These are phyloP conservation scores for Leucoraja ocellata DNA, from an alignment of 2,797 vertebrate genomes.

Conservation along the genomic window DNA sequence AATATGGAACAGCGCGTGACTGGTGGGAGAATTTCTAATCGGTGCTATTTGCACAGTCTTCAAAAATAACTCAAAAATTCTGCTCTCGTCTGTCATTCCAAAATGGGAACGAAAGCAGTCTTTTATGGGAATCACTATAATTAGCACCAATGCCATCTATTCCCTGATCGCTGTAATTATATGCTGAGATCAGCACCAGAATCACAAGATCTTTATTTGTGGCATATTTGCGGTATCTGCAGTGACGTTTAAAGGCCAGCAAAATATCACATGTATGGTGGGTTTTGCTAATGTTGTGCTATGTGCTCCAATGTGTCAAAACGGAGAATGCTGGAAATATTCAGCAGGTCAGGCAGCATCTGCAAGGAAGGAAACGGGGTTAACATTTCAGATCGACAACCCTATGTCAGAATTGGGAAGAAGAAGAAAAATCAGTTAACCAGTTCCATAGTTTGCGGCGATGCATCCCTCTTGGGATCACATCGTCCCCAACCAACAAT, in stretches of 20 bases:
- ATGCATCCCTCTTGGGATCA: too few species aligned
- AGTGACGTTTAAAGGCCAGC: not conserved
- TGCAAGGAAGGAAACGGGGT: too few species aligned
- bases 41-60: not conserved
- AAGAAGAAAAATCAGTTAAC: too few species aligned
- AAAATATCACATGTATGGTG: not conserved
- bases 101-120: not conserved
- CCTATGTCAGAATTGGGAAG: too few species aligned
- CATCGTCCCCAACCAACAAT: too few species aligned
- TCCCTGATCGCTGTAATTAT: not conserved
- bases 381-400: too few species aligned
- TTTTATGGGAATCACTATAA: not conserved
- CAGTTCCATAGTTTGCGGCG: too few species aligned
- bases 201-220: not conserved
- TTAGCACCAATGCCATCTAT: not conserved
- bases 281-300: not conserved
- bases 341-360: too few species aligned
- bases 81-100: not conserved
- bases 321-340: too few species aligned
- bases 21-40: not conserved
- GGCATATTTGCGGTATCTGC: not conserved
- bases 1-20: not conserved
- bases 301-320: not conserved
- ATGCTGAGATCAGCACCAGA: not conserved
- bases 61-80: not conserved